These are phyloP conservation scores for Calephelis perditalis DNA, from an alignment of 2,888 invertebrate genomes.

Conservation along the genomic window DNA sequence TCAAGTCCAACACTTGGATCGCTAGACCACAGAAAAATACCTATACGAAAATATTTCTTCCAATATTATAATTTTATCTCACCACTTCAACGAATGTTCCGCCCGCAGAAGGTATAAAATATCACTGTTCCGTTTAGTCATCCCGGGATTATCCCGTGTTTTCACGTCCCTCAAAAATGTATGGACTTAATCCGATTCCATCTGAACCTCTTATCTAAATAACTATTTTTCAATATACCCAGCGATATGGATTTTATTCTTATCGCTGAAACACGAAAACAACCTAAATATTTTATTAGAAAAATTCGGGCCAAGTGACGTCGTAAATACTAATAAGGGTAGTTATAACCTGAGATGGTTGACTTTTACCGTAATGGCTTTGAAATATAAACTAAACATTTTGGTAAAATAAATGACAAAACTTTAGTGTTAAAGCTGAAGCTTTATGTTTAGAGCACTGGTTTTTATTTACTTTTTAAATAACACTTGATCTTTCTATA, in stretches of 20 bases:
- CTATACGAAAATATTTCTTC: too few relatives aligned
- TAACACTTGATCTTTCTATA: too few relatives aligned
- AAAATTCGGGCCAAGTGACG: constrained; percentile 29
- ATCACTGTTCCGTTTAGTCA: background rate
- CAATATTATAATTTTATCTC: too few relatives aligned
- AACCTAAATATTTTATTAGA: constrained; percentile 49
- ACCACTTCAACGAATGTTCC: too few relatives aligned
- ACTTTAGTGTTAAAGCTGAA: too few relatives aligned
- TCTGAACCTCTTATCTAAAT: constrained; percentile 32
- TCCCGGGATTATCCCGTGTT: background rate
- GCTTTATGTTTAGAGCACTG: too few relatives aligned
- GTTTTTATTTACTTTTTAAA: too few relatives aligned
- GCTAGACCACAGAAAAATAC: too few relatives aligned
- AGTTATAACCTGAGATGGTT: constrained; percentile 19
- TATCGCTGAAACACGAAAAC: constrained; percentile 51
- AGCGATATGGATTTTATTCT: constrained; percentile 60
- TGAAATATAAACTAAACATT: too few relatives aligned
- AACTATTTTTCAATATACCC: constrained; percentile 72
- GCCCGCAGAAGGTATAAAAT: too few relatives aligned
- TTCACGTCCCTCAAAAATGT: constrained; percentile 7
- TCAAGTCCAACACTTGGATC: too few relatives aligned
- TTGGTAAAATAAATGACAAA: too few relatives aligned
- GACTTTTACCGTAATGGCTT: background rate
- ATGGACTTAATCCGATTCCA: constrained; percentile 7
- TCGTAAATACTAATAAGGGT: constrained; percentile 50